Base-by-base conservation (phyloP, 1,140 invertebrate genomes). In the Cherax quadricarinatus region DNA sequence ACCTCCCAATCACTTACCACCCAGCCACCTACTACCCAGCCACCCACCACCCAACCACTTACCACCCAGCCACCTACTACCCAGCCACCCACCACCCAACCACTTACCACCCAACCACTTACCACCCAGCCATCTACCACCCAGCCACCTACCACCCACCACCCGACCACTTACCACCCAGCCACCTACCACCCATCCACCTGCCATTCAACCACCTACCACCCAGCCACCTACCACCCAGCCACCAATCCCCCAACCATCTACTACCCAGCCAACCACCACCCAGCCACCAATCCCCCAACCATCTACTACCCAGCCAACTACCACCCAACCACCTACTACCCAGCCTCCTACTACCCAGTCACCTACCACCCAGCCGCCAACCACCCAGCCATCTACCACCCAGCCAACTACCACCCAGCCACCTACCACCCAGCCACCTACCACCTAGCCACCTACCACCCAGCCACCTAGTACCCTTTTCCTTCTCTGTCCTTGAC, bases 171-270 rank as follows among this genome's bases (percentile, higher is more conserved):
- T n/a, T n/a, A 60, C 1, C 1, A n/a, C 73, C 41, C 21, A 10
- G 30, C 41, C 21, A 9, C 41, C 73, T 78, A 24, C 73, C 73
- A 16, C 24, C 81, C 81, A n/a, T n/a, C n/a, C n/a, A n/a, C n/a
- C n/a, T n/a, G n/a, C 41, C 51, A 83, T 30, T 83, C 24, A 24
- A 48, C 57, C 21, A 51, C 24, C 81, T 83, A 83, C 81, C 81
- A 18, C 14, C 24, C 51, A 4, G 12, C 41, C 81, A 16, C 41
- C 73, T 2, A 60, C 1, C 1, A n/a, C 73, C 41, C 21, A 10
- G 30, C 41, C 21, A 9, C 41, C 73, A n/a, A n/a, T n/a, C n/a
- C n/a, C n/a, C n/a, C n/a, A n/a, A n/a, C n/a, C n/a, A n/a, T n/a
- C n/a, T 78, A 24, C 73, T 4, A 16, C 24, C 81, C 81, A n/a